Conservation (phyloP, 2,888 invertebrate genomes). For the Harpalus rubripes region DNA sequence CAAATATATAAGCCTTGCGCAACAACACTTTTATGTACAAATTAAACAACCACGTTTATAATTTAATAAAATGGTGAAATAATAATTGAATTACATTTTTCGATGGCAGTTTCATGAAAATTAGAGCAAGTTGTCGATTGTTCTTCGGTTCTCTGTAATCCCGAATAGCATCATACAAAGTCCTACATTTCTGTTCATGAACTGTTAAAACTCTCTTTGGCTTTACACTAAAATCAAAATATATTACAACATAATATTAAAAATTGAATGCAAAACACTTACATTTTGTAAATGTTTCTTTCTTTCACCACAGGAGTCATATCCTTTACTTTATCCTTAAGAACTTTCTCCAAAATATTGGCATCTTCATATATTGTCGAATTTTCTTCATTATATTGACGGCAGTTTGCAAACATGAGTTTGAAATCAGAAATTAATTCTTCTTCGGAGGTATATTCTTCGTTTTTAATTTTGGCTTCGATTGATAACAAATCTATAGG, state of each 20-base stretch:
- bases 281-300: conserved; percentile 75
- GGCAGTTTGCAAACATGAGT: conserved; percentile 98
- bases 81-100: conserved; percentile 81
- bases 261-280: conserved; percentile 68
- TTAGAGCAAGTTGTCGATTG: conserved; percentile 92
- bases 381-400: conserved; percentile 97
- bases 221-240: conserved; percentile 74
- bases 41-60: no score
- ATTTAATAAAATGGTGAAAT: no score
- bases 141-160: conserved; percentile 93
- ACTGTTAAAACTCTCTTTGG: conserved; percentile 79
- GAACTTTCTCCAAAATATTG: conserved; percentile 89
- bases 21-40: no score
- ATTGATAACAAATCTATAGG: conserved; percentile 98
- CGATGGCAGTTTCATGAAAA: conserved; percentile 96
- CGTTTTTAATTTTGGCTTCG: conserved; percentile 92
- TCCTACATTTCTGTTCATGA: conserved; percentile 88
- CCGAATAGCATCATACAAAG: conserved; percentile 92
- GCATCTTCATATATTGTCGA: conserved; percentile 98
- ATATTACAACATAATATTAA: conserved; percentile 35
- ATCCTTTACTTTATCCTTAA: conserved; percentile 90
- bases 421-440: conserved; percentile 92
- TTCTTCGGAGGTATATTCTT: conserved; percentile 90
- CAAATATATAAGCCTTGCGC: conserved; percentile 86
- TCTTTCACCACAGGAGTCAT: conserved; percentile 81